Evolutionary conservation across 2,797 vertebrate genomes (phyloP).

Genomic region (Geotria australis): DNA sequence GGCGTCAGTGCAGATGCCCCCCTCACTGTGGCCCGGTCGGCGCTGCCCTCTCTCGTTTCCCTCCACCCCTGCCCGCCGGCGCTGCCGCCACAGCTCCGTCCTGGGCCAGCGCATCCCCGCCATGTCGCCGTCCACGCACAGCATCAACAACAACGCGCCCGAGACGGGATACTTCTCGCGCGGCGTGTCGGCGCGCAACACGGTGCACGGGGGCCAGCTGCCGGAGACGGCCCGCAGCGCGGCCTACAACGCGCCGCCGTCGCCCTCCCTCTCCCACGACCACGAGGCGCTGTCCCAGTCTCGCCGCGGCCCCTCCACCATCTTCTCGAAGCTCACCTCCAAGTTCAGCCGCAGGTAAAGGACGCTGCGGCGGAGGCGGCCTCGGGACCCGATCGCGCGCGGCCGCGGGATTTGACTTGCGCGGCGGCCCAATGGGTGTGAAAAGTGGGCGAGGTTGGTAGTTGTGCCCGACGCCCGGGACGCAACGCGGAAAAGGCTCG

Average conservation of each 20-base stretch:
- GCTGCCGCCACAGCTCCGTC: too few species aligned
- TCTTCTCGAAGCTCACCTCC: background rate
- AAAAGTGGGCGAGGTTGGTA: too few species aligned
- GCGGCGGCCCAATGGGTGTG: too few species aligned
- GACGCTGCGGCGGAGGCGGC: background rate
- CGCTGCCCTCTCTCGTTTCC: too few species aligned
- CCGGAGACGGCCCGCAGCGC: background rate
- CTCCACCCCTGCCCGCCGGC: too few species aligned
- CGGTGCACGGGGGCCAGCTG: background rate
- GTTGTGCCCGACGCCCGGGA: too few species aligned
- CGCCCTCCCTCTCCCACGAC: background rate
- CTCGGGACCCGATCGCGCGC: too few species aligned
- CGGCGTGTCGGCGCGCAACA: background rate
- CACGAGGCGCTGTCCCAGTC: background rate
- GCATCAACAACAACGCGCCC: background rate
- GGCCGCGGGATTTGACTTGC: too few species aligned
- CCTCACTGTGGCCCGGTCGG: too few species aligned
- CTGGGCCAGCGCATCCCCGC: background rate
- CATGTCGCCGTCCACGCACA: background rate
- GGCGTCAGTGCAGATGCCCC: too few species aligned
- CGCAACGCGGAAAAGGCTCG: too few species aligned
- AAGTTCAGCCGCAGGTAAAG: background rate
- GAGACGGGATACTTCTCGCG: background rate
- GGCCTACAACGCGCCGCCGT: background rate
- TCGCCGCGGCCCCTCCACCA: background rate